Conservation (phyloP, 2,888 invertebrate genomes). For the Ormyrus pomaceus region DNA sequence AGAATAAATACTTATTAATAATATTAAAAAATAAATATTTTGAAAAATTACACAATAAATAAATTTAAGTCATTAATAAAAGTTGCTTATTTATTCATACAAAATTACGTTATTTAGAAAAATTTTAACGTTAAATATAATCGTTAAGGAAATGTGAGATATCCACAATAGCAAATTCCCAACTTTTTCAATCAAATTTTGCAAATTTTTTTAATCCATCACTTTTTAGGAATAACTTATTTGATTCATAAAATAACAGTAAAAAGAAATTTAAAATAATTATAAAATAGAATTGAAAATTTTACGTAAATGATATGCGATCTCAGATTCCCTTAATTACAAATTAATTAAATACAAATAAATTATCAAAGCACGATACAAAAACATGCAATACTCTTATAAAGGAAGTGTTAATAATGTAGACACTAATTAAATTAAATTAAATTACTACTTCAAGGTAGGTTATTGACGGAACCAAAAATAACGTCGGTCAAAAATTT, state of each 20-base stretch:
- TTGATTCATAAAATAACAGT: too few species aligned
- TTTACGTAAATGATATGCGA: too few species aligned
- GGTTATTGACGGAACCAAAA: slow-evolving; percentile 53
- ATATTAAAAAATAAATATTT: slow-evolving; percentile 6
- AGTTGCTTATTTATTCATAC: slow-evolving; percentile 39
- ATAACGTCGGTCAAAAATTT: slow-evolving; percentile 71
- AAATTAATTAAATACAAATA: slow-evolving; percentile 19
- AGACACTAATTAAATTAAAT: not conserved
- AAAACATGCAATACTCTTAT: slow-evolving; percentile 16
- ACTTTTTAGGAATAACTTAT: too few species aligned
- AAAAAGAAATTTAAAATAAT: too few species aligned
- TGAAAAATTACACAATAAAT: slow-evolving; percentile 30
- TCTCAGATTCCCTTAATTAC: not conserved
- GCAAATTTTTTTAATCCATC: too few species aligned
- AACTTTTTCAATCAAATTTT: too few species aligned
- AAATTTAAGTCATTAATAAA: slow-evolving; percentile 23
- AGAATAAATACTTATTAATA: slow-evolving; percentile 6
- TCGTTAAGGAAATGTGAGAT: not conserved
- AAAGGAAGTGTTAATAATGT: slow-evolving; percentile 11
- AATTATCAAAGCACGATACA: slow-evolving; percentile 19
- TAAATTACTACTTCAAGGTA: slow-evolving; percentile 16
- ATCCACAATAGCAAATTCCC: too few species aligned
- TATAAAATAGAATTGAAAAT: too few species aligned
- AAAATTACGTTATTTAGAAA: slow-evolving; percentile 20
- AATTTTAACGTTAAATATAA: slow-evolving; percentile 16